Evolutionary conservation across 1,140 invertebrate genomes (phyloP).

Genomic region (Drosophila malerkotliana): DNA sequence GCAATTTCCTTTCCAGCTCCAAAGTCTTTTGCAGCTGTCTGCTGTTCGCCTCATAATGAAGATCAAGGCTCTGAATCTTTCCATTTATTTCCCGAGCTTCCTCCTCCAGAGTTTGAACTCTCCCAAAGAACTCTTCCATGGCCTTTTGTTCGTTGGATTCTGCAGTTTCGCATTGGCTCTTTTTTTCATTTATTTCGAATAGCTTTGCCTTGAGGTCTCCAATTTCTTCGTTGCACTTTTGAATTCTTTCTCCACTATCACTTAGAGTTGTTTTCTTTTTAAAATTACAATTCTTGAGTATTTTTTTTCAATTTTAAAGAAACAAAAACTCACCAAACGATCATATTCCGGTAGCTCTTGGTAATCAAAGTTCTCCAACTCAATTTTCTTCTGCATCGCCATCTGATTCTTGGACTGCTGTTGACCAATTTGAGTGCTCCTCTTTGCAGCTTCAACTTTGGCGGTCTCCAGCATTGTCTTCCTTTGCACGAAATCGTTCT

Average conservation of each 20-base stretch:
- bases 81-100: constrained; percentile 28
- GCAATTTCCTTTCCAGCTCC: constrained; percentile 32
- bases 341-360: constrained; percentile 55
- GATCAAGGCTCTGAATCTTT: constrained; percentile 52
- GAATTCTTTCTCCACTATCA: constrained; percentile 46
- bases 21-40: constrained; percentile 41
- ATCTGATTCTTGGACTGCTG: constrained; percentile 40
- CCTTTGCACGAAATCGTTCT: constrained; percentile 16
- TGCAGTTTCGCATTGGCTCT: neutral
- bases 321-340: constrained; percentile 28
- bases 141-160: constrained; percentile 19
- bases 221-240: constrained; percentile 36
- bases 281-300: neutral
- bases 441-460: constrained; percentile 34
- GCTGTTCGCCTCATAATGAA: constrained; percentile 52
- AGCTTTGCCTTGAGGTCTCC: constrained; percentile 36
- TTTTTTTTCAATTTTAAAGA: neutral
- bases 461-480: constrained; percentile 15
- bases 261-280: constrained; percentile 44
- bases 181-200: constrained; percentile 21
- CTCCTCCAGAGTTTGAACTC: constrained; percentile 20
- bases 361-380: constrained; percentile 63
- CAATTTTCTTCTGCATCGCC: constrained; percentile 59
- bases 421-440: constrained; percentile 27
- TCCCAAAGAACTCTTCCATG: constrained; percentile 31